A percentile compares a stretch with the other conserved stretches of the same genome.
Conservation (phyloP, 1,140 invertebrate species). For the Bombus superbus region DNA sequence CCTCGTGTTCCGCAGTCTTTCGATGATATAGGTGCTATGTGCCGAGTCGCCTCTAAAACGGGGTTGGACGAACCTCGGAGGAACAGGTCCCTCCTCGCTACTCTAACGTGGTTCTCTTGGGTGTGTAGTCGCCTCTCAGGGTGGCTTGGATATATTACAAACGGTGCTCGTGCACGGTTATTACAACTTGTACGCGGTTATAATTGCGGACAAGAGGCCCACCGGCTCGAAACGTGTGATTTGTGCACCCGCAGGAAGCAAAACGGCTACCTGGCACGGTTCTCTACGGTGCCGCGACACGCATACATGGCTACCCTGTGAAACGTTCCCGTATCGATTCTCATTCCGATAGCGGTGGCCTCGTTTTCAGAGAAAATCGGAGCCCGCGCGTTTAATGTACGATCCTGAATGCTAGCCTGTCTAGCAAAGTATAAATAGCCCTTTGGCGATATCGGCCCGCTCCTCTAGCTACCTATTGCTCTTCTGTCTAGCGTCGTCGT, state of each 20-base stretch:
- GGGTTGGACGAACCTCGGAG: slow-evolving; percentile 53
- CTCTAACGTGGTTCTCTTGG: slow-evolving; percentile 25
- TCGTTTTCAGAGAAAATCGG: slow-evolving; percentile 27
- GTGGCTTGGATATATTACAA: slow-evolving; percentile 69
- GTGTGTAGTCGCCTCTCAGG: slow-evolving; percentile 49
- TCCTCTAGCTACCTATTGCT: neutral
- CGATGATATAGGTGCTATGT: slow-evolving; percentile 68
- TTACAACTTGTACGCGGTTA: slow-evolving; percentile 60
- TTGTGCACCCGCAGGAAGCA: slow-evolving; percentile 49
- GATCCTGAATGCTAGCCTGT: slow-evolving; percentile 16
- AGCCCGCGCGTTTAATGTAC: neutral
- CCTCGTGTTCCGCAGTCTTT: slow-evolving; percentile 45
- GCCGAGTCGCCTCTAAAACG: slow-evolving; percentile 51
- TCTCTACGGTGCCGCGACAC: slow-evolving; percentile 5
- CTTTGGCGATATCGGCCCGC: neutral
- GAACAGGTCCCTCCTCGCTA: slow-evolving; percentile 28
- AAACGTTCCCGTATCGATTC: slow-evolving; percentile 49
- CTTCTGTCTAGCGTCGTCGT: neutral
- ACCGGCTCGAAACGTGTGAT: slow-evolving; percentile 57
- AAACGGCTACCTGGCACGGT: slow-evolving; percentile 58
- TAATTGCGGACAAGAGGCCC: slow-evolving; percentile 59
- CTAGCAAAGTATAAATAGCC: slow-evolving; percentile 13
- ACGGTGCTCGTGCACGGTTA: slow-evolving; percentile 57
- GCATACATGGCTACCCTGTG: neutral
- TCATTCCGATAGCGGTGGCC: slow-evolving; percentile 42